Conservation (phyloP, 92 coral and sea anemone species). For the Pocillopora meandrina region DNA sequence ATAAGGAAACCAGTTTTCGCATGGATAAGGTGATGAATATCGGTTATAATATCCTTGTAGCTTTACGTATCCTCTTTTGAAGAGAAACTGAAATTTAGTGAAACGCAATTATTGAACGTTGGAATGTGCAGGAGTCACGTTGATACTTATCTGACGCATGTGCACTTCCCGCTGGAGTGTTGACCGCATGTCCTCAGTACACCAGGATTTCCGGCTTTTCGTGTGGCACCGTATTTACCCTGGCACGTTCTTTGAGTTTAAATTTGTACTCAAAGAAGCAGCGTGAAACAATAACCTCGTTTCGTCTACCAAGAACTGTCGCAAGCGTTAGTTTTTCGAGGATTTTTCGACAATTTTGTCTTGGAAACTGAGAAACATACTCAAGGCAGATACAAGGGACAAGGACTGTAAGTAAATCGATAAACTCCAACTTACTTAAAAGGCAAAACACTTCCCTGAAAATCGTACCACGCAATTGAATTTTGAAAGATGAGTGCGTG, state of each 20-base stretch:
- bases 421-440: not conserved
- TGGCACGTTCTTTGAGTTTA: conserved; percentile 6
- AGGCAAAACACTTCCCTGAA: not conserved
- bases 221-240: no score
- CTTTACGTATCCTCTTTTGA: no score
- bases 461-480: no score
- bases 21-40: no score
- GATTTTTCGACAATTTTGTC: not conserved
- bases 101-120: no score
- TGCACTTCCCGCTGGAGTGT: not conserved
- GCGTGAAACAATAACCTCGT: not conserved
- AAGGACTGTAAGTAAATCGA: not conserved
- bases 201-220: conserved; percentile 26
- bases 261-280: not conserved
- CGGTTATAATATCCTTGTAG: no score
- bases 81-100: no score
- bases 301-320: not conserved
- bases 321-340: not conserved
- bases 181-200: not conserved
- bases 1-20: not conserved
- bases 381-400: not conserved
- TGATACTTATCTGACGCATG: not conserved
- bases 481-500: no score
- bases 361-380: not conserved
- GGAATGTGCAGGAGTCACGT: not conserved